Evolutionary conservation across 1,140 invertebrate species (phyloP).

Genomic region (Pararge aegeria): DNA sequence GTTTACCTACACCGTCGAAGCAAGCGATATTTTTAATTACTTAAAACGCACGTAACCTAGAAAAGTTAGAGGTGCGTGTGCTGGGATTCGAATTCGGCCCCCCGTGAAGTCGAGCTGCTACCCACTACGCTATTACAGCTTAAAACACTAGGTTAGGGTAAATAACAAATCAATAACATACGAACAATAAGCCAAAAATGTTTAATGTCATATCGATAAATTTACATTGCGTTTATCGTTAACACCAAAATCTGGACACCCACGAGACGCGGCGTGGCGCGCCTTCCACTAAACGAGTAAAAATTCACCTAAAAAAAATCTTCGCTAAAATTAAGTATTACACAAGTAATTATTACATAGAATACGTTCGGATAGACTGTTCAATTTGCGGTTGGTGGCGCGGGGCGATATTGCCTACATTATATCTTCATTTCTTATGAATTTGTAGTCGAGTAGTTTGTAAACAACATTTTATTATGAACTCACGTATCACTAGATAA

Average conservation of each 20-base stretch:
- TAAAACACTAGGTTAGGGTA: too few species aligned
- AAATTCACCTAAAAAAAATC: slow-evolving; percentile 75
- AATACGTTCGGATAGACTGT: slow-evolving; percentile 60
- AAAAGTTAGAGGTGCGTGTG: too few species aligned
- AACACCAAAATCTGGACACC: slow-evolving; percentile 71
- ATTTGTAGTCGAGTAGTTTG: too few species aligned
- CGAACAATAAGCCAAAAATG: slow-evolving; percentile 79
- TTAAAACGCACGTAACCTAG: too few species aligned
- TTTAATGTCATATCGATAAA: slow-evolving; percentile 78
- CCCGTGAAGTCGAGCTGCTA: too few species aligned
- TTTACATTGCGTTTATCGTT: slow-evolving; percentile 73
- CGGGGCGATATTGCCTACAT: slow-evolving; percentile 7
- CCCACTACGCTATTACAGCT: too few species aligned
- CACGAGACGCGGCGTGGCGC: slow-evolving; percentile 51
- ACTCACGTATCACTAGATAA: too few species aligned
- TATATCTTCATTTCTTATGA: neutral
- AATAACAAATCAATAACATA: slow-evolving; percentile 69
- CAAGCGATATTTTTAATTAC: too few species aligned
- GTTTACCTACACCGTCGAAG: too few species aligned
- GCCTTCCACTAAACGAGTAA: slow-evolving; percentile 66
- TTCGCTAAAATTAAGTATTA: slow-evolving; percentile 67
- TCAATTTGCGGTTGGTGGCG: slow-evolving; percentile 28
- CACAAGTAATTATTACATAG: slow-evolving; percentile 33
- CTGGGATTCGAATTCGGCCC: too few species aligned
- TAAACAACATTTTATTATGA: too few species aligned